phyloP scores from a whole-genome alignment of 1,140 invertebrate species.

The Oreohelix idahoensis region DNA sequence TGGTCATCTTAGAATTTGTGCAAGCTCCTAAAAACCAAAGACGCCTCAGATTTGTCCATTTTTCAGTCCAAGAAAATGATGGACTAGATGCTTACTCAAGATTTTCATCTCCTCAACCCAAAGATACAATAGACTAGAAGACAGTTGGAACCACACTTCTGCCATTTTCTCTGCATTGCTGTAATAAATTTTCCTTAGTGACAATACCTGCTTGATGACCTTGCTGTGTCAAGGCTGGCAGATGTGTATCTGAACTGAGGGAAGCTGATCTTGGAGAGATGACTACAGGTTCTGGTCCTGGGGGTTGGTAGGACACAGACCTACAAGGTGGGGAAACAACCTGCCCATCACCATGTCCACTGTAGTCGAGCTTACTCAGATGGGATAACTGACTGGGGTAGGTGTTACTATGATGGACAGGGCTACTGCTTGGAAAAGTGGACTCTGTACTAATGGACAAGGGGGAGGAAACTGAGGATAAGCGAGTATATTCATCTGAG shows the following conservation, averaged over 20 bases:
- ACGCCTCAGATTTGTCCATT: too few species aligned
- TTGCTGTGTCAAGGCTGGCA: slow-evolving; percentile 15
- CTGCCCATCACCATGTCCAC: not conserved
- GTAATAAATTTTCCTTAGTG: not conserved
- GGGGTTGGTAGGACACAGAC: slow-evolving; percentile 63
- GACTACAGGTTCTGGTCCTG: slow-evolving; percentile 20
- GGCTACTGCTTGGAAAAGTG: slow-evolving; percentile 34
- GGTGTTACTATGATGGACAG: slow-evolving; percentile 61
- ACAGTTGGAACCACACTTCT: too few species aligned
- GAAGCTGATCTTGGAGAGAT: slow-evolving; percentile 37
- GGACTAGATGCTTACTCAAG: too few species aligned
- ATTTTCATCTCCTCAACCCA: too few species aligned
- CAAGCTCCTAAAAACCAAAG: too few species aligned
- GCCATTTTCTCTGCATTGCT: too few species aligned
- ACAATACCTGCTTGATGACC: slow-evolving; percentile 34
- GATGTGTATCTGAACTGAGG: slow-evolving; percentile 5
- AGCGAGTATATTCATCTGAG: slow-evolving; percentile 57
- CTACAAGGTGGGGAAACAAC: slow-evolving; percentile 49
- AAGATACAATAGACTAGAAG: too few species aligned
- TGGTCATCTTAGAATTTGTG: too few species aligned
- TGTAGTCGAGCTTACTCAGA: slow-evolving; percentile 34
- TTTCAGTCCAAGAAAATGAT: too few species aligned
- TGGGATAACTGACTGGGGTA: slow-evolving; percentile 55
- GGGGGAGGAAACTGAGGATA: slow-evolving; percentile 46
- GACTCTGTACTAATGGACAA: slow-evolving; percentile 43